These are phyloP conservation scores for Tachina fera DNA, from an alignment of 2,888 invertebrate species.

Conservation along the genomic window DNA sequence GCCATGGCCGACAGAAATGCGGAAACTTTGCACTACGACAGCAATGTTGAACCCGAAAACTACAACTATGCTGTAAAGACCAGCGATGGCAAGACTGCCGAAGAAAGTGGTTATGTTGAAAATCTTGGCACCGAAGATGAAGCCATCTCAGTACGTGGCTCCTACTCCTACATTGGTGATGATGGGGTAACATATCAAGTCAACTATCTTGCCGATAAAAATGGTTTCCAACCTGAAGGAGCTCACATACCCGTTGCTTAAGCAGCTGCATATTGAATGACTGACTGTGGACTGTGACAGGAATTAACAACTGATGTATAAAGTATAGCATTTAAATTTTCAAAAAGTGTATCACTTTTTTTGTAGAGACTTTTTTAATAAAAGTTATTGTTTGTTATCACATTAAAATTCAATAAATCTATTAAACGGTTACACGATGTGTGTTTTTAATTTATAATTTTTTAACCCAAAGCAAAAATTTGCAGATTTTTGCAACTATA, in stretches of 20 bases:
- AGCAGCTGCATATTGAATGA: neutral
- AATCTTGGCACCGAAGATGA: slow-evolving; percentile 85
- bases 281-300: slow-evolving; percentile 20
- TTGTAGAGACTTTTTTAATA: too few relatives aligned
- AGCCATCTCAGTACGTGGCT: slow-evolving; percentile 84
- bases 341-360: slow-evolving; percentile 2
- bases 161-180: slow-evolving; percentile 84
- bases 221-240: slow-evolving; percentile 83
- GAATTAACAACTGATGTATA: slow-evolving; percentile 17
- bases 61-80: slow-evolving; percentile 78
- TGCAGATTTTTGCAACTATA: too few relatives aligned
- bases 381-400: neutral
- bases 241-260: slow-evolving; percentile 83
- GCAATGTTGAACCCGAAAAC: slow-evolving; percentile 70
- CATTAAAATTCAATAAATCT: neutral
- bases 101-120: slow-evolving; percentile 84
- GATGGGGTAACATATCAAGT: slow-evolving; percentile 86
- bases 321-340: neutral
- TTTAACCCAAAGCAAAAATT: too few relatives aligned
- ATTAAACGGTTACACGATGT: too few relatives aligned
- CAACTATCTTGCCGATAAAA: slow-evolving; percentile 82
- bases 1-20: slow-evolving; percentile 73
- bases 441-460: too few relatives aligned
- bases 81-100: slow-evolving; percentile 84
- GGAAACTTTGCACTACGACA: slow-evolving; percentile 68